Conservation (phyloP, 2,797 vertebrate genomes). For the Dendrocincla fuliginosa region DNA sequence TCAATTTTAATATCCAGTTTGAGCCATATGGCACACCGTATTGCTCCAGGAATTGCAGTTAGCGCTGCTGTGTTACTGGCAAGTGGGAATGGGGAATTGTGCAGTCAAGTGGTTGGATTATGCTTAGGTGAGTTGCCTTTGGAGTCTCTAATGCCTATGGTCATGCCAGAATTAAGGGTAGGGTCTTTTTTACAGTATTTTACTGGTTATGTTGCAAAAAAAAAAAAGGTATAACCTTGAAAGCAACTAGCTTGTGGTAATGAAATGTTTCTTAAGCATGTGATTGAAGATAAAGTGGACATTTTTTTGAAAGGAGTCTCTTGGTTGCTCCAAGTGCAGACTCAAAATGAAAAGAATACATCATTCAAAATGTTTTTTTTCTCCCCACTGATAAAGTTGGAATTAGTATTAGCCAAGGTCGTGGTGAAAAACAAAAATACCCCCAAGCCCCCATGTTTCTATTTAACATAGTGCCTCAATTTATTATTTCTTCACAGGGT, state of each 20-base stretch:
- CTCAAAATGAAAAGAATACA: slow-evolving; percentile 8
- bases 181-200: background rate
- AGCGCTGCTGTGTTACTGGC: background rate
- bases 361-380: slow-evolving; percentile 18
- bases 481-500: slow-evolving; percentile 58
- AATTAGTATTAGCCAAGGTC: background rate
- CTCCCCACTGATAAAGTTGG: slow-evolving; percentile 35
- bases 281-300: background rate
- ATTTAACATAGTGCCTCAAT: slow-evolving; percentile 29
- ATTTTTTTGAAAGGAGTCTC: background rate
- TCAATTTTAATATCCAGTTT: slow-evolving; percentile 75
- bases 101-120: background rate
- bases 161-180: background rate
- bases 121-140: background rate
- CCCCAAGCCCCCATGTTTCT: slow-evolving; percentile 20
- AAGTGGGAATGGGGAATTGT: background rate
- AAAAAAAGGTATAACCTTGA: background rate
- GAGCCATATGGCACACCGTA: slow-evolving; percentile 73
- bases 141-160: background rate
- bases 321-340: background rate
- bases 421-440: slow-evolving; percentile 30
- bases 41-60: slow-evolving; percentile 50
- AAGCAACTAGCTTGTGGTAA: background rate
- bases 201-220: background rate
- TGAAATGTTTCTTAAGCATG: background rate